Percentiles rank a stretch among this genome's conserved stretches.
Evolutionary conservation across 2,888 invertebrate genomes (phyloP).

Genomic region (Luperina testacea): DNA sequence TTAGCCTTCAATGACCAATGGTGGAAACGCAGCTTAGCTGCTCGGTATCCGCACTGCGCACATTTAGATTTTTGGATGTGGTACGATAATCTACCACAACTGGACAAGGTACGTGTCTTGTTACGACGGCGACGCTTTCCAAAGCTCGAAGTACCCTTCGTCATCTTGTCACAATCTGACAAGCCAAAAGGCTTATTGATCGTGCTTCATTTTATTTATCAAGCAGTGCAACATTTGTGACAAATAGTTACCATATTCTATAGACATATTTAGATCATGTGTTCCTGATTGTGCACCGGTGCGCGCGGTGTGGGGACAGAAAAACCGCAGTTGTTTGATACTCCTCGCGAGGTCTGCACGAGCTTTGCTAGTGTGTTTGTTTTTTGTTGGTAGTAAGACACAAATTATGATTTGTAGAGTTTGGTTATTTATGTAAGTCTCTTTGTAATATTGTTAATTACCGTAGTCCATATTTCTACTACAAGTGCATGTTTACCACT

Average conservation of each 20-base stretch:
- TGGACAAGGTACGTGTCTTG: conserved; percentile 99
- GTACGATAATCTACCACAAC: conserved; percentile 99
- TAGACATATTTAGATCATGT: neutral
- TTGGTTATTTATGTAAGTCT: conserved; percentile 8
- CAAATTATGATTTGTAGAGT: conserved; percentile 1
- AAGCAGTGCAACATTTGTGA: neutral
- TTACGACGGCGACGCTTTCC: conserved; percentile 98
- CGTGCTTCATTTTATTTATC: conserved; percentile 1
- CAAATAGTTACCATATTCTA: neutral
- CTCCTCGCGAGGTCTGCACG: neutral
- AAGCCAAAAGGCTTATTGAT: neutral
- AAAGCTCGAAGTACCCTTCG: conserved; percentile 99
- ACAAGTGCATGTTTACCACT: neutral
- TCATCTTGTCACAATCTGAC: conserved; percentile 90
- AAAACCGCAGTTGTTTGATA: neutral
- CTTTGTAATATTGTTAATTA: neutral
- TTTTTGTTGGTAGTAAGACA: neutral
- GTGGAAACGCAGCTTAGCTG: conserved; percentile 98
- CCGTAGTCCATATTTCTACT: neutral
- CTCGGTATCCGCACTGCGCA: conserved; percentile 99
- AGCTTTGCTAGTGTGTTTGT: neutral
- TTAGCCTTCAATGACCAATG: conserved; percentile 99
- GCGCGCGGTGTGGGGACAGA: neutral
- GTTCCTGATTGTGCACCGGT: neutral
- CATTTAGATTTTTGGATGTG: conserved; percentile 99